Base-by-base conservation (phyloP, 2,888 invertebrate genomes). In the Metallyticus violacea region DNA sequence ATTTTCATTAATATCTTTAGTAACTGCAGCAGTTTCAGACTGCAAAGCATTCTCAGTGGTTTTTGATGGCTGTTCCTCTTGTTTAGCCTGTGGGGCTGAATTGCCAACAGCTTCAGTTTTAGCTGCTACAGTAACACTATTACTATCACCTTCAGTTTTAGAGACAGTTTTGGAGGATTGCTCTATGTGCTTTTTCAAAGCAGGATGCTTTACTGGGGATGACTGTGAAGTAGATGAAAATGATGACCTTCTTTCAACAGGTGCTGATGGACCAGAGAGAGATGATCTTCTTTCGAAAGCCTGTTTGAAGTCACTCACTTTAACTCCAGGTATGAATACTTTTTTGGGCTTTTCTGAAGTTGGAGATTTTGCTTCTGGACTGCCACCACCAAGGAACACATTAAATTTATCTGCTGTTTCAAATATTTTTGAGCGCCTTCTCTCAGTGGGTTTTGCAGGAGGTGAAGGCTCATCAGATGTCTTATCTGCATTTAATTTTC, bases 291-390 rank as follows among this genome's bases (percentile, higher is more conserved):
- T 93, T 91, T 97, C 97, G 90, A 97, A 97, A 89, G 96, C 97
- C 90, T 96, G 96, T 89, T 97, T 97, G 89, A 96, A 97, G 90
- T 96, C 97, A 85, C 96, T 97, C 1, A 97, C 97, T 91, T 96
- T 97, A 25, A 97, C 96, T 62, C 94, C 94, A 40, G 97, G 96
- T 90, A 97, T 96, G 89, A 96, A 95, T 85, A 97, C 93, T 91
- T 97, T 97, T 91, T 96, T 97, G 76, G 95, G 95, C 90, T 96
- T 96, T 83, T 93, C 93, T 85, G 86, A 85, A 15, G 85, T 85
- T n/a, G 92, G 91, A 78, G 90, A 91, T 83, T 91, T 92, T 87
- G 91, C 91, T 29, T 90, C 91, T 2, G 86, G 85, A 86, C 89
- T 4, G 9, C 77, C 89, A 77, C 88, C 87, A 7, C 90, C 90